phyloP scores from a whole-genome alignment of 2,113 vertebrate genomes.

The Ondatra zibethicus region DNA sequence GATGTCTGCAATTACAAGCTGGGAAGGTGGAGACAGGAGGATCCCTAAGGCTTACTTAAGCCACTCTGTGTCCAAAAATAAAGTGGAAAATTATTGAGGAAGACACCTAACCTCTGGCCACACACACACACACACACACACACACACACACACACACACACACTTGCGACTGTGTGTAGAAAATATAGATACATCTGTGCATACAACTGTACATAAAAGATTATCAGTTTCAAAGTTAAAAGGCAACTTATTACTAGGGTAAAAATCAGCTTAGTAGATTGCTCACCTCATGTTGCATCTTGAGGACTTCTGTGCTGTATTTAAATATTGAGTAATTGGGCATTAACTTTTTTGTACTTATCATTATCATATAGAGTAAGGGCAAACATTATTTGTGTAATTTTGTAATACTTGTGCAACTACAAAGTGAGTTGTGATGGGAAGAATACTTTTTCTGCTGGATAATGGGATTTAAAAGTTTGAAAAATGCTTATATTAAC shows the following conservation, averaged over 20 bases:
- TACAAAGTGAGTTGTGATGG: neutral
- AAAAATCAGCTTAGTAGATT: constrained; percentile 15
- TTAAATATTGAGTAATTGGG: constrained; percentile 39
- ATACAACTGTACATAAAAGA: neutral
- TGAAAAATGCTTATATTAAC: neutral
- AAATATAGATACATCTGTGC: neutral
- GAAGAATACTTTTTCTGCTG: neutral
- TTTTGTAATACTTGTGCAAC: neutral
- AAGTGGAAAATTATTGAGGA: neutral
- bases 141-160: neutral
- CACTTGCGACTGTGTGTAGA: neutral
- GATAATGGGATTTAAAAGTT: neutral
- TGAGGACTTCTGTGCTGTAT: neutral
- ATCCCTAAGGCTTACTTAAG: neutral
- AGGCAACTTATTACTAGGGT: neutral
- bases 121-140: neutral
- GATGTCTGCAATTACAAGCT: neutral
- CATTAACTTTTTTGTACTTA: neutral
- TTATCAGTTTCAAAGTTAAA: neutral
- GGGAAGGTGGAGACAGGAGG: neutral
- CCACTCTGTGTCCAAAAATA: neutral
- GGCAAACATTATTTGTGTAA: neutral
- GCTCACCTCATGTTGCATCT: neutral
- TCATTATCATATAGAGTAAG: neutral
- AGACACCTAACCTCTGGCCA: neutral